Conservation (phyloP, 53 echinoderm and acorn worm genomes). For the Temnopleurus reevesii region DNA sequence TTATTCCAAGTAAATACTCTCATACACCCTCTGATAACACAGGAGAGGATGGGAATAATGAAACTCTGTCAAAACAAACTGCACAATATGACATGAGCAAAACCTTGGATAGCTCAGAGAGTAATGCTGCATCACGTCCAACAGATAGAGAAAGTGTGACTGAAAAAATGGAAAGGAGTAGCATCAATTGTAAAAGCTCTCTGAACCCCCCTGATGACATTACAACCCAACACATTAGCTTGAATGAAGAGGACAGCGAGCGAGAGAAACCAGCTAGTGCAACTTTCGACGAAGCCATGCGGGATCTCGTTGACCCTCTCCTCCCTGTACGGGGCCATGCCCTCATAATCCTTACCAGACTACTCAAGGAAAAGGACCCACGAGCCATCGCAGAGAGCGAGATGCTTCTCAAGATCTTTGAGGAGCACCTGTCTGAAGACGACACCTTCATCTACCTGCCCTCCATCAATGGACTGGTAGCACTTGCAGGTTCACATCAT, state of each 20-base stretch:
- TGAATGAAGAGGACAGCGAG: not conserved
- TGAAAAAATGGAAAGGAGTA: not conserved
- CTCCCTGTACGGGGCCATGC: constrained; percentile 87
- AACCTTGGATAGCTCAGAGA: not conserved
- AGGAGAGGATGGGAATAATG: not conserved
- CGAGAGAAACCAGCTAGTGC: not conserved
- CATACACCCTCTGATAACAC: not conserved
- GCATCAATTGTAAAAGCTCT: not conserved
- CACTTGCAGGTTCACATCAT: constrained; percentile 74
- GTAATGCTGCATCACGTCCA: not conserved
- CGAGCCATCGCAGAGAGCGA: constrained; percentile 78
- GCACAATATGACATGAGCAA: not conserved
- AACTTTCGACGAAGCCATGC: constrained; percentile 78
- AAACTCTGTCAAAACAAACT: not conserved
- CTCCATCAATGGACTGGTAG: constrained; percentile 80
- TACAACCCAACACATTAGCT: not conserved
- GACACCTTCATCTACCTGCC: constrained; percentile 94
- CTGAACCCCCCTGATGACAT: not conserved
- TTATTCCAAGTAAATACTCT: not conserved
- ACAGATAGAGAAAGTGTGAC: not conserved
- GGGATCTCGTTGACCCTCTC: constrained; percentile 89
- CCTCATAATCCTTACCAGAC: constrained; percentile 73
- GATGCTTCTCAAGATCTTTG: constrained; percentile 70
- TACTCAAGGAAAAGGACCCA: constrained; percentile 67
- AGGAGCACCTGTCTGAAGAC: constrained; percentile 84